Conservation (phyloP, 2,888 invertebrate species). For the Pyrocoelia pectoralis region DNA sequence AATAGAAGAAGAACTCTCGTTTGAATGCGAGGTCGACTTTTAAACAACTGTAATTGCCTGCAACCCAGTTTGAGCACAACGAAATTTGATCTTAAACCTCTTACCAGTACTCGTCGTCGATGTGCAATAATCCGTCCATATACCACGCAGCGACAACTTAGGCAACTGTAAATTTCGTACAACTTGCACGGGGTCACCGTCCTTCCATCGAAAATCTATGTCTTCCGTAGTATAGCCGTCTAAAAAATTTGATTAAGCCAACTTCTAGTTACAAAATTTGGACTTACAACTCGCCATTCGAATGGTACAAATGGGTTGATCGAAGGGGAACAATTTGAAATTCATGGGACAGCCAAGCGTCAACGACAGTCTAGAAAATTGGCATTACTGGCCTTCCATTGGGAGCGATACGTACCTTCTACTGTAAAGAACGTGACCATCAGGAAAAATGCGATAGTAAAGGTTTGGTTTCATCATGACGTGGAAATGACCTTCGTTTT, state of each 20-base stretch:
- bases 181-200: slow-evolving; percentile 94
- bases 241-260: slow-evolving; percentile 57
- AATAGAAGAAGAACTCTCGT: slow-evolving; percentile 98
- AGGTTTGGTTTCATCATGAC: slow-evolving; percentile 98
- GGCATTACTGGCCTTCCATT: no score
- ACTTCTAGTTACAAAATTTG: slow-evolving; percentile 21
- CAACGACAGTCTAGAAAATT: slow-evolving; percentile 91
- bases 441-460: slow-evolving; percentile 94
- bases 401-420: slow-evolving; percentile 71
- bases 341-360: slow-evolving; percentile 98
- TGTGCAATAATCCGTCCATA: slow-evolving; percentile 94
- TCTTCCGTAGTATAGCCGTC: slow-evolving; percentile 98
- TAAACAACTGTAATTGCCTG: slow-evolving; percentile 98
- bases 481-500: slow-evolving; percentile 97
- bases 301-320: slow-evolving; percentile 93
- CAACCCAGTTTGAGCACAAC: slow-evolving; percentile 46
- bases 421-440: slow-evolving; percentile 95
- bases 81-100: slow-evolving; percentile 32
- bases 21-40: slow-evolving; percentile 96
- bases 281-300: slow-evolving; percentile 98
- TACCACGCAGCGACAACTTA: slow-evolving; percentile 93
- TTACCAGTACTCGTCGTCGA: slow-evolving; percentile 96
- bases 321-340: slow-evolving; percentile 94
- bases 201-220: slow-evolving; percentile 95
- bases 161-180: slow-evolving; percentile 93